These are phyloP conservation scores for Eumeta japonica DNA, from an alignment of 1,140 invertebrate species.

Conservation along the genomic window DNA sequence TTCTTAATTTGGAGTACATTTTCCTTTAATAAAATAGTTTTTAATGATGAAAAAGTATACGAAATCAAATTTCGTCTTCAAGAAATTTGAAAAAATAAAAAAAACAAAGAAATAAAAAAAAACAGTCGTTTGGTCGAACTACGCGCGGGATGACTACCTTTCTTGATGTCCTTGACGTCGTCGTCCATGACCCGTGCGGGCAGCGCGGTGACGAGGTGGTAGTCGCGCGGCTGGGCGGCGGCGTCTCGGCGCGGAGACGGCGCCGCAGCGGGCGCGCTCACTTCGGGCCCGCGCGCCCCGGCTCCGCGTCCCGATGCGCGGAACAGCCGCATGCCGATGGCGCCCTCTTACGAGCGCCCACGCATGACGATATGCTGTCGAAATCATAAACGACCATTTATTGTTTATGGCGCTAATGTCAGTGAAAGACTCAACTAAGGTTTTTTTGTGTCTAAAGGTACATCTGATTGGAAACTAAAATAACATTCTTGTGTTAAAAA, in stretches of 20 bases:
- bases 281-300: constrained; percentile 52
- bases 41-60: no score
- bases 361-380: neutral
- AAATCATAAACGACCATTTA: neutral
- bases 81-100: constrained; percentile 11
- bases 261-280: constrained; percentile 43
- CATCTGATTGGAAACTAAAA: neutral
- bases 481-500: neutral
- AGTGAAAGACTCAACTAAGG: neutral
- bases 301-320: no score
- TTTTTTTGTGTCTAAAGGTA: no score
- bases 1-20: no score
- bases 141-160: constrained; percentile 39
- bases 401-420: neutral
- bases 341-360: neutral
- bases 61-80: no score
- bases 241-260: constrained; percentile 44
- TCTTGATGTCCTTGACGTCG: constrained; percentile 56
- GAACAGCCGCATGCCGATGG: constrained; percentile 53
- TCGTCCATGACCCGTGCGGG: constrained; percentile 63
- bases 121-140: neutral
- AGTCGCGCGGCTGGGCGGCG: constrained; percentile 40
- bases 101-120: constrained; percentile 3
- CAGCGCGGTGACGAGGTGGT: constrained; percentile 60
- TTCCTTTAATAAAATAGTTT: no score